Conservation (phyloP, 2,113 vertebrate genomes). For the Calidris pugnax region DNA sequence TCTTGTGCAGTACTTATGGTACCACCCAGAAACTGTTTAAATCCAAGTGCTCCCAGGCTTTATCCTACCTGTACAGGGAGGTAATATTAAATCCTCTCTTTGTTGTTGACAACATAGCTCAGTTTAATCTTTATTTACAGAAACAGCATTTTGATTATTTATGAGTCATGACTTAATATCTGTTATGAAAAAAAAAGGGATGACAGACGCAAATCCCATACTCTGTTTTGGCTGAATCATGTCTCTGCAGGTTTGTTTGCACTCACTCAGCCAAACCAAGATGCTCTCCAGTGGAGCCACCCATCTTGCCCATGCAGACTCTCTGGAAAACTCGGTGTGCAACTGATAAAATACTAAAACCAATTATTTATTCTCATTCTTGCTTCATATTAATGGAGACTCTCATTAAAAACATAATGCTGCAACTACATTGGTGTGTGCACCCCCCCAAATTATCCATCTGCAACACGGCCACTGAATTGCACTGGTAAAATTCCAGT, state of each 20-base stretch:
- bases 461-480: neutral
- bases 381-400: neutral
- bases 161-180: neutral
- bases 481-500: neutral
- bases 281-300: neutral
- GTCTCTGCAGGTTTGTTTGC: neutral
- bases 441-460: neutral
- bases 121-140: neutral
- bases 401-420: neutral
- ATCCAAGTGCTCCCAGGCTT: neutral
- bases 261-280: neutral
- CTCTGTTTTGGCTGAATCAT: neutral
- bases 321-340: neutral
- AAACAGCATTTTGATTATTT: neutral
- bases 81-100: neutral
- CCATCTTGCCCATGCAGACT: neutral
- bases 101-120: neutral
- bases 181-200: neutral
- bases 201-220: neutral
- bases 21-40: neutral
- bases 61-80: neutral
- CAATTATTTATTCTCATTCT: neutral
- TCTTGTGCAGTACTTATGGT: neutral
- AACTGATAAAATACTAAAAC: neutral
- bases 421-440: neutral